These are phyloP conservation scores for Halcyon malimbica DNA, from an alignment of 2,113 vertebrate genomes.

Conservation along the genomic window DNA sequence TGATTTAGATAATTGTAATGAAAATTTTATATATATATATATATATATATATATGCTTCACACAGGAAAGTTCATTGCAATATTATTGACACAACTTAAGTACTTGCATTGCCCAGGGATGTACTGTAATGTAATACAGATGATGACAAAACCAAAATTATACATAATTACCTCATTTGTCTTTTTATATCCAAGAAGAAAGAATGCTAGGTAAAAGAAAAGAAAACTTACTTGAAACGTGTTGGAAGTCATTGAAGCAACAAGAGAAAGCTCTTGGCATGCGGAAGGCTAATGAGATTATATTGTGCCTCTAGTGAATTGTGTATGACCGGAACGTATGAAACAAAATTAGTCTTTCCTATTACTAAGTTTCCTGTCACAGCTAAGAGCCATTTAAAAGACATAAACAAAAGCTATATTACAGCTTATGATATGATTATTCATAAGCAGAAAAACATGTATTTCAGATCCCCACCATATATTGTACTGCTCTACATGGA, in stretches of 20 bases:
- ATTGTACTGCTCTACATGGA: not conserved
- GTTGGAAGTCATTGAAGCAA: not conserved
- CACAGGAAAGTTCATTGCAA: not conserved
- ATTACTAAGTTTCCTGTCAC: not conserved
- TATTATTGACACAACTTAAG: slow-evolving; percentile 3
- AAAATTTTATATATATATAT: not conserved
- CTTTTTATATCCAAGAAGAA: slow-evolving; percentile 51
- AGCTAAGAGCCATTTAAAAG: not conserved
- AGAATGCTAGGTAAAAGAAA: not conserved
- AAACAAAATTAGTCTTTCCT: slow-evolving; percentile 14
- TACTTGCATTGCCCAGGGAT: not conserved
- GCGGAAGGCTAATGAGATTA: not conserved
- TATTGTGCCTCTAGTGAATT: not conserved
- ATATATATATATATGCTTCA: not conserved
- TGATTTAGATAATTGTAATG: not conserved
- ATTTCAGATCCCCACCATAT: not conserved
- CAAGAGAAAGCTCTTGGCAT: not conserved
- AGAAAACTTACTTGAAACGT: not conserved
- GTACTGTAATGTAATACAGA: not conserved
- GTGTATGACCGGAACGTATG: not conserved
- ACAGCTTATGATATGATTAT: not conserved
- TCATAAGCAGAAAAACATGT: not conserved
- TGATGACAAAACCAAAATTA: slow-evolving; percentile 25
- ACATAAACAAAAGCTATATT: not conserved
- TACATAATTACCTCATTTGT: slow-evolving; percentile 1